Conservation (phyloP, 2,113 vertebrate genomes). For the Todiramphus saurophagus region DNA sequence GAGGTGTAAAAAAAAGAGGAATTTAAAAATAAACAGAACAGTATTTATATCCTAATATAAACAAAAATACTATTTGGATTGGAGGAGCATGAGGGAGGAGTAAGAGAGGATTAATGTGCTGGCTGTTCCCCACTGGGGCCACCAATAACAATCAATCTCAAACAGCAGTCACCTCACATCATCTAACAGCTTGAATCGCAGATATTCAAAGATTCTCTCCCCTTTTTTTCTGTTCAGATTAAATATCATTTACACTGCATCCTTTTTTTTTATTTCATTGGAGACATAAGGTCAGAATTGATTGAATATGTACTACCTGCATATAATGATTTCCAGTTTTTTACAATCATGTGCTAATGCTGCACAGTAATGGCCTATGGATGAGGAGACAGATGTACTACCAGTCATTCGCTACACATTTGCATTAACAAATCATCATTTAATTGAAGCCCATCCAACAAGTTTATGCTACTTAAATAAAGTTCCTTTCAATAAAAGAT, state of each 20-base stretch:
- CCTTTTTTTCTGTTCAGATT: constrained; percentile 61
- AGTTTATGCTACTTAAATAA: constrained; percentile 87
- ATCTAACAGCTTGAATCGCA: constrained; percentile 71
- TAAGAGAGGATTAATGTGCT: constrained; percentile 63
- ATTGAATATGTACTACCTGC: constrained; percentile 80
- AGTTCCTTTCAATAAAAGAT: constrained; percentile 83
- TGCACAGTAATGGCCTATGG: constrained; percentile 81
- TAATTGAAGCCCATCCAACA: constrained; percentile 86
- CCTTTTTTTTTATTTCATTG: constrained; percentile 70
- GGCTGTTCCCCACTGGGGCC: constrained; percentile 57
- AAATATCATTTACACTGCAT: constrained; percentile 72
- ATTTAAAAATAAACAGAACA: constrained; percentile 41
- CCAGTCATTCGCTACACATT: constrained; percentile 81
- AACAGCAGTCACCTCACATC: constrained; percentile 67
- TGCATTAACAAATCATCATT: constrained; percentile 87
- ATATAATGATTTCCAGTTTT: constrained; percentile 79
- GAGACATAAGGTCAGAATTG: constrained; percentile 83
- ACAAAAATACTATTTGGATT: constrained; percentile 65
- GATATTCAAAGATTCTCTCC: constrained; percentile 54
- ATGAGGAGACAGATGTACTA: constrained; percentile 83
- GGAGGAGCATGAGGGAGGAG: constrained; percentile 56
- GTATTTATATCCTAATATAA: constrained; percentile 65
- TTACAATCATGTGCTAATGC: constrained; percentile 79
- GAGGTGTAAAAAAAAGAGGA: background rate
- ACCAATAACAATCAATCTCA: constrained; percentile 68